Evolutionary conservation across 2,888 invertebrate genomes (phyloP).

Genomic region (Macaria liturata): DNA sequence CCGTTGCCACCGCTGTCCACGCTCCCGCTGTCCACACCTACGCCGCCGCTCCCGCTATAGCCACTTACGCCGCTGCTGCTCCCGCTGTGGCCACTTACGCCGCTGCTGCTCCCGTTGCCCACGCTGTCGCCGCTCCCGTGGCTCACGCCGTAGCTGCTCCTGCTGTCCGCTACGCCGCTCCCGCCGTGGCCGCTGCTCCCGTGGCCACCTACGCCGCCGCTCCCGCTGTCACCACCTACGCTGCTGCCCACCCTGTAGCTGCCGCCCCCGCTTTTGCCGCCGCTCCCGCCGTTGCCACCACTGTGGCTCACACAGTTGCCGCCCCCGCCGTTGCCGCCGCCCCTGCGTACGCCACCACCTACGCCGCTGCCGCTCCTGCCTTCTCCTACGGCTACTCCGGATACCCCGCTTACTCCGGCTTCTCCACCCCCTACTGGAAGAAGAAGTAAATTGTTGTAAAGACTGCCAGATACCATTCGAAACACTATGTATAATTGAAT

Average conservation of each 20-base stretch:
- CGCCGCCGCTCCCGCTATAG: conserved; percentile 6
- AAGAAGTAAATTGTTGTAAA: conserved; percentile 15
- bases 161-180: no score
- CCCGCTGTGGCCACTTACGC: background rate
- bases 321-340: conserved; percentile 6
- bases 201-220: background rate
- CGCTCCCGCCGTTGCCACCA: conserved; percentile 25
- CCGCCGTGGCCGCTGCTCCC: background rate
- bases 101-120: conserved; percentile 10
- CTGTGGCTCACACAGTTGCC: conserved; percentile 2
- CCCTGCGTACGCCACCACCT: conserved; percentile 16
- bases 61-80: background rate
- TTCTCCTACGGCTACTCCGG: conserved; percentile 20
- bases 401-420: conserved; percentile 17
- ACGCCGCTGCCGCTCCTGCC: conserved; percentile 21
- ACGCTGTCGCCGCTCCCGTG: conserved; percentile 4
- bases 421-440: conserved; percentile 18
- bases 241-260: conserved; percentile 1
- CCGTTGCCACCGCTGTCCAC: background rate
- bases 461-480: background rate
- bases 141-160: no score
- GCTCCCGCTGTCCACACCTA: background rate
- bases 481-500: no score
- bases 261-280: conserved; percentile 13
- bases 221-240: background rate